Percentiles rank a stretch among this genome's conserved stretches.
Conservation (phyloP, 2,888 invertebrate species). For the Axea sp. region DNA sequence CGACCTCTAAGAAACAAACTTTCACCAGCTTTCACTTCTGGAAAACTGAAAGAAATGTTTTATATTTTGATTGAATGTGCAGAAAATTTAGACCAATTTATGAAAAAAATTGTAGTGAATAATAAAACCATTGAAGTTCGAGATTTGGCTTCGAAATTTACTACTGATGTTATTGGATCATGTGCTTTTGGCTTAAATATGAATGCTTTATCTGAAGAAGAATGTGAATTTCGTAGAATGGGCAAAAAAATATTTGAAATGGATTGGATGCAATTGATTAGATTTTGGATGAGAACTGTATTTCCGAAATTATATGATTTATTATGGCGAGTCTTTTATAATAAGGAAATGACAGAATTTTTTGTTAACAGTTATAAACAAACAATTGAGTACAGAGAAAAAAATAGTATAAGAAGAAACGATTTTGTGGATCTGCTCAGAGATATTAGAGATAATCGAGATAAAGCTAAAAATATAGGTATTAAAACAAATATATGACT, state of each 20-base stretch:
- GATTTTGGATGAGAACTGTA: conserved; percentile 18
- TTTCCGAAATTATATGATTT: conserved; percentile 64
- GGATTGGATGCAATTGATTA: conserved; percentile 9
- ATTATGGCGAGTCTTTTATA: conserved; percentile 61
- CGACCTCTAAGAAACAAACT: conserved; percentile 79
- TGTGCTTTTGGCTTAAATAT: conserved; percentile 78
- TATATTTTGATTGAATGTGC: conserved; percentile 79
- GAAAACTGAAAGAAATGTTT: conserved; percentile 80
- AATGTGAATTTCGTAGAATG: conserved; percentile 75
- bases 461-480: conserved; percentile 66
- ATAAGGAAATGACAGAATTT: conserved; percentile 69
- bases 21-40: conserved; percentile 80
- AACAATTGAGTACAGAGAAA: conserved; percentile 75
- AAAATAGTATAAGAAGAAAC: conserved; percentile 75
- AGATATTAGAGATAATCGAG: conserved; percentile 70
- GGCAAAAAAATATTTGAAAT: conserved; percentile 68
- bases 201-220: conserved; percentile 71
- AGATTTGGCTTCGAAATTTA: conserved; percentile 75
- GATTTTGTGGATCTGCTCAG: conserved; percentile 80
- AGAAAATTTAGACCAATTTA: conserved; percentile 76
- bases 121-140: conserved; percentile 62
- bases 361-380: conserved; percentile 72
- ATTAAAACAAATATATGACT: too few relatives aligned
- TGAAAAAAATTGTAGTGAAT: conserved; percentile 70
- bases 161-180: conserved; percentile 78